These are phyloP conservation scores for Choristoneura rosaceana DNA, from an alignment of 2,888 invertebrate genomes.

Conservation along the genomic window DNA sequence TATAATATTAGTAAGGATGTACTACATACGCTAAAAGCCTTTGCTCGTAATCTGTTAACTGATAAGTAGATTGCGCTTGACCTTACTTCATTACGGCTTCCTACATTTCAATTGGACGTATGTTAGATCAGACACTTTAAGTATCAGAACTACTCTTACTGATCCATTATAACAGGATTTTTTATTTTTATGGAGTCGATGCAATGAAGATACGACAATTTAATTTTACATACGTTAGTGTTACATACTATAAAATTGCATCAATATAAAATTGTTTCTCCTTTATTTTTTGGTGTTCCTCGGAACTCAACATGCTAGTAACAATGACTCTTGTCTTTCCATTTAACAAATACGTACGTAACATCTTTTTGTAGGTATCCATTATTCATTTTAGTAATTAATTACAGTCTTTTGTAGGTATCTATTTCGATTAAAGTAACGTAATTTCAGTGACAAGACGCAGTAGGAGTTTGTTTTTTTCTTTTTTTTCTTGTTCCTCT, in stretches of 20 bases:
- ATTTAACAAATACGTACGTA: not conserved
- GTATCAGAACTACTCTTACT: not conserved
- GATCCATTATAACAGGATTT: not conserved
- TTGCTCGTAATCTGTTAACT: slow-evolving; percentile 61
- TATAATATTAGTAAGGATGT: no score
- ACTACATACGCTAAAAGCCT: not conserved
- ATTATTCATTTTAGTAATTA: slow-evolving; percentile 5
- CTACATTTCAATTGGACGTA: slow-evolving; percentile 39
- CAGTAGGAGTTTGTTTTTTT: no score
- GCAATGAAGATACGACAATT: no score
- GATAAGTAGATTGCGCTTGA: slow-evolving; percentile 62
- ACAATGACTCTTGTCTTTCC: not conserved
- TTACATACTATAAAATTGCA: not conserved
- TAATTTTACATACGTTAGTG: no score
- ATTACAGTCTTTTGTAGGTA: not conserved
- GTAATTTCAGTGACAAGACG: not conserved
- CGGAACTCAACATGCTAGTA: not conserved
- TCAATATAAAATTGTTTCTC: not conserved
- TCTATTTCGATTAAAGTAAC: not conserved
- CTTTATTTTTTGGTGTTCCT: not conserved
- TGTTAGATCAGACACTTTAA: not conserved
- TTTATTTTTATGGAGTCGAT: not conserved
- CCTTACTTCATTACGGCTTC: slow-evolving; percentile 74
- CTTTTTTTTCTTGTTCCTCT: no score
- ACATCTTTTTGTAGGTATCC: not conserved